Percentiles rank a stretch among this genome's conserved stretches.
These are phyloP conservation scores for Apis florea DNA, from an alignment of 1,140 invertebrate species.

Conservation along the genomic window DNA sequence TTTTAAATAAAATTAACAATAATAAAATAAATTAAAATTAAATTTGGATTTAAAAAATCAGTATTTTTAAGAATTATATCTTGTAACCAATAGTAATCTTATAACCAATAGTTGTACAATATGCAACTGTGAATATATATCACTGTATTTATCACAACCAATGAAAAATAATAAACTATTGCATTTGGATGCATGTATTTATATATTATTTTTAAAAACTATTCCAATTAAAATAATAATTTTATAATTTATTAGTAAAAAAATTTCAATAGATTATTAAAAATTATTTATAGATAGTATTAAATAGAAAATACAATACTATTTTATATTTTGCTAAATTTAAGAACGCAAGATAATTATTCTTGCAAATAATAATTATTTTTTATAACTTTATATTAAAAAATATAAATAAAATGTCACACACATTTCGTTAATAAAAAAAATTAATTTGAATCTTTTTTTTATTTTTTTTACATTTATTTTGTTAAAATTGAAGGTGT, in stretches of 20 bases:
- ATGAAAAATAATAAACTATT: constrained; percentile 13
- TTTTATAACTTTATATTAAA: background rate
- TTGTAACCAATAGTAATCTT: background rate
- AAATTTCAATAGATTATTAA: background rate
- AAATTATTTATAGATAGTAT: background rate
- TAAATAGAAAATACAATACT: background rate
- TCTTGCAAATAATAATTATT: no score
- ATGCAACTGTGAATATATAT: background rate
- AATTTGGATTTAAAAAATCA: constrained; percentile 4
- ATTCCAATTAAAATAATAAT: background rate
- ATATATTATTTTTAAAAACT: background rate
- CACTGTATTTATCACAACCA: background rate
- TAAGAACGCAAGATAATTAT: background rate
- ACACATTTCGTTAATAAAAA: background rate
- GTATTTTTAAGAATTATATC: background rate
- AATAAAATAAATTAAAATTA: background rate
- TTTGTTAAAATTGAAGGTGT: background rate
- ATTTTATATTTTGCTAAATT: background rate
- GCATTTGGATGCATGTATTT: background rate
- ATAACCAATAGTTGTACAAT: constrained; percentile 22
- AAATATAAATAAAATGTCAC: no score
- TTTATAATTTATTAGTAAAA: background rate
- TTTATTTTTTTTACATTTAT: background rate
- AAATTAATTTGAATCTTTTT: background rate
- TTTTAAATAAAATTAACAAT: background rate